Evolutionary conservation across 2,888 invertebrate genomes (phyloP), one percentile per base, ranked within the genome.

Genomic region (Drosophila maculinotata): DNA sequence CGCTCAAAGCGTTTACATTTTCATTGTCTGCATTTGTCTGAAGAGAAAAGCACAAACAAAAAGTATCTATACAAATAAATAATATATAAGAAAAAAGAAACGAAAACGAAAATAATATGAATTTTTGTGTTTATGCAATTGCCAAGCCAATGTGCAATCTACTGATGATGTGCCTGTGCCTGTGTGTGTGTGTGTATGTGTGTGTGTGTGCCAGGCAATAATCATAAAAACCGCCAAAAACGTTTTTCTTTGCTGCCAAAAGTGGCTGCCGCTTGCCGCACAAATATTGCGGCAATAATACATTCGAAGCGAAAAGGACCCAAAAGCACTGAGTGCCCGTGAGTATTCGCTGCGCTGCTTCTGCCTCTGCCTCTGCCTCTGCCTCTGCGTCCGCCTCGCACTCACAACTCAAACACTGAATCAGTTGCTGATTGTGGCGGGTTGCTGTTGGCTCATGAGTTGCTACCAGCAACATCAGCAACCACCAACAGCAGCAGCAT

Each of bases 211-310:
- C 41, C 41, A 59, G 64, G 81, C 81, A 81, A 81, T 81, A 81
- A 87, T 84, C 85, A 84, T 87, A 81, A 81, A 84, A 84, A 80
- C 75, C 87, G 69, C 77, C 71, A 78, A 80, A 80, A 87, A 68
- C 62, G 74, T 58, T 80, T 76, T 79, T 72, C 63, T 63, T 72
- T 78, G 31, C 59, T 63, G 63, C 59, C 58, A 69, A 65, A 62
- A 62, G 57, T 57, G 38, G 41, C 58, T 63, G 75, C 48, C 53
- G 52, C 31, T 26, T 47, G 63, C 51, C 51, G 23, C 67, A 66
- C 59, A 69, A 74, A 79, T 64, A 73, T 86, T 73, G 74, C 52
- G 77, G 83, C 83, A 83, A 80, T 76, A 83, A 83, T 83, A 74
- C 63, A 65, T 63, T 66, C 39, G 48, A 59, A 39, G 38, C 38